Conservation (phyloP, 1,140 invertebrate species). For the Psix sp. region DNA sequence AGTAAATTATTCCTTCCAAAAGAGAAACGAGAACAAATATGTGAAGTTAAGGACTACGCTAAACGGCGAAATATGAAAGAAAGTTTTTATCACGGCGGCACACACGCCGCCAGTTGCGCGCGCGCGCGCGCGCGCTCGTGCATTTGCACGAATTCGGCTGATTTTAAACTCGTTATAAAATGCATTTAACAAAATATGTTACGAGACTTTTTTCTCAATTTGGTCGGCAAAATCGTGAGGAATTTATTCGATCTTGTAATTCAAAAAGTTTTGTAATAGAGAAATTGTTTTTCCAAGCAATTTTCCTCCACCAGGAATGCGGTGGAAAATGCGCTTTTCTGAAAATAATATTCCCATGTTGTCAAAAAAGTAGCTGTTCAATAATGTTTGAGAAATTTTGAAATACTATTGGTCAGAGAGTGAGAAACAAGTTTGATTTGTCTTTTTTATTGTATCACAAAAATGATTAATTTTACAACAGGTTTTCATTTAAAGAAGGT, state of each 20-base stretch:
- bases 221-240: constrained; percentile 6
- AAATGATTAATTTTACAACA: no score
- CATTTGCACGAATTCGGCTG: constrained; percentile 28
- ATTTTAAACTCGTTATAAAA: constrained; percentile 44
- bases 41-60: constrained; percentile 35
- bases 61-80: constrained; percentile 45
- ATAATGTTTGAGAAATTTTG: no score
- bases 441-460: no score
- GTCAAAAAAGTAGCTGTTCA: no score
- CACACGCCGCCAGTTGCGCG: constrained; percentile 2
- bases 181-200: constrained; percentile 50
- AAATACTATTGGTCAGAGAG: no score
- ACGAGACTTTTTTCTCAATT: constrained; percentile 33
- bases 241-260: constrained; percentile 26
- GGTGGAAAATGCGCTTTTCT: no score
- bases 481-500: no score
- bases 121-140: constrained; percentile 1
- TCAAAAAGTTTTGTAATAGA: not conserved
- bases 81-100: constrained; percentile 43
- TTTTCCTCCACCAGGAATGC: not conserved
- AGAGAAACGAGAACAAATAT: constrained; percentile 39
- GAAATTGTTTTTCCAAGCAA: constrained; percentile 1
- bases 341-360: no score
- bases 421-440: no score
- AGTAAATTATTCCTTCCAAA: not conserved